Conservation (phyloP, 2,797 vertebrate species). For the Xyrichtys novacula region DNA sequence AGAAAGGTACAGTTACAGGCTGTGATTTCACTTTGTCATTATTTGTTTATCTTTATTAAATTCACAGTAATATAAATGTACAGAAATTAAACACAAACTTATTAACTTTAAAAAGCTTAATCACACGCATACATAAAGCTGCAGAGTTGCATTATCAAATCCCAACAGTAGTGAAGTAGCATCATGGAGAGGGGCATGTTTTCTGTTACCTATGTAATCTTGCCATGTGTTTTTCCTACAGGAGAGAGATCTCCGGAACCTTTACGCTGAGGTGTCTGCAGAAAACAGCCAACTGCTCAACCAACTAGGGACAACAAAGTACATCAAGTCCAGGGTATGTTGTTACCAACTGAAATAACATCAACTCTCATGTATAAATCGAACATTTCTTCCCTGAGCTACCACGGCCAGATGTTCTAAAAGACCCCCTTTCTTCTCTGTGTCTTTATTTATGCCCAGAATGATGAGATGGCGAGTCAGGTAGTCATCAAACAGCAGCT, state of each 20-base stretch:
- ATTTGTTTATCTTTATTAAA: too few relatives aligned
- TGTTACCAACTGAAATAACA: too few relatives aligned
- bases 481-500: constrained; percentile 75
- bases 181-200: too few relatives aligned
- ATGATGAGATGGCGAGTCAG: constrained; percentile 86
- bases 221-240: constrained; percentile 61
- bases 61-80: too few relatives aligned
- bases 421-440: constrained; percentile 10
- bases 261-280: constrained; percentile 86
- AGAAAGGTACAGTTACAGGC: constrained; percentile 82
- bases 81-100: too few relatives aligned
- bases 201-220: neutral
- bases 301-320: constrained; percentile 88
- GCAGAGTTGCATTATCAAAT: too few relatives aligned
- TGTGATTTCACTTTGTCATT: too few relatives aligned
- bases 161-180: too few relatives aligned
- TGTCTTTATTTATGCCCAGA: constrained; percentile 77
- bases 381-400: neutral
- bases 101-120: too few relatives aligned
- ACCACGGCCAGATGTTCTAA: neutral
- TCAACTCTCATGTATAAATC: neutral
- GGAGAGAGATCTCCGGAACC: constrained; percentile 88
- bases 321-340: constrained; percentile 87
- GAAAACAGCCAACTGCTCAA: constrained; percentile 87
- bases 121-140: too few relatives aligned